Evolutionary conservation across 2,113 vertebrate genomes (phyloP), one percentile per base, ranked within the genome.

Genomic region (Illadopsis cleaveri): DNA sequence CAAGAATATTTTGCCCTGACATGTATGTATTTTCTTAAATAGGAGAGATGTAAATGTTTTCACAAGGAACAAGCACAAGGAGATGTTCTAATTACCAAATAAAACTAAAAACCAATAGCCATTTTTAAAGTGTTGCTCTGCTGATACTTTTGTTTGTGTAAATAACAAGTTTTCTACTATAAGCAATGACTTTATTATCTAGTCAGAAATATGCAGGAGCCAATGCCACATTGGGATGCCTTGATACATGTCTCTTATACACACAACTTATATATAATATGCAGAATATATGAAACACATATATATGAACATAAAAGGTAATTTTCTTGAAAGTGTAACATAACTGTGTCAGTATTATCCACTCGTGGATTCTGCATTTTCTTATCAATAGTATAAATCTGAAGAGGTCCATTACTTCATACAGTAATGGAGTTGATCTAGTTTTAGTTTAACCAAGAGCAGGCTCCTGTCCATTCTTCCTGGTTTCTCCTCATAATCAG

Each of bases 371-470:
- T 95, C 64, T 72, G n/a, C 42, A 54, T 72, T 94, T 86, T 79
- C 73, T 82, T 89, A 73, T 69, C 40, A 35, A 38, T 45, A 42
- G 35, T 18, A 61, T 88, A 80, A 87, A 91, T 93, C 82, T 90
- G 69, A 89, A 91, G 77, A 78, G 71, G 37, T 37, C 50, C 25
- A 56, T 61, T 86, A 72, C 25, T 79, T 44, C 44, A 51, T 50
- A 35, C 21, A 80, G 42, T 78, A 95, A 91, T 33, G 37, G 56
- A 82, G 31, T 42, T 70, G 44, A 69, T 86, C 51, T 69, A 89
- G 45, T 90, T 95, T 90, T 72, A 84, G 35, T 53, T 92, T 92
- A 95, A 92, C 73, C 60, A 87, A 94, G 85, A 77, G 71, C 81
- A 95, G 95, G 47, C 76, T 94, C 38, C 75, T 65, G 61, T 64